Evolutionary conservation across 1,140 invertebrate genomes (phyloP), one percentile per base, ranked within the genome.

Genomic region (Rhagoletis zephyria): DNA sequence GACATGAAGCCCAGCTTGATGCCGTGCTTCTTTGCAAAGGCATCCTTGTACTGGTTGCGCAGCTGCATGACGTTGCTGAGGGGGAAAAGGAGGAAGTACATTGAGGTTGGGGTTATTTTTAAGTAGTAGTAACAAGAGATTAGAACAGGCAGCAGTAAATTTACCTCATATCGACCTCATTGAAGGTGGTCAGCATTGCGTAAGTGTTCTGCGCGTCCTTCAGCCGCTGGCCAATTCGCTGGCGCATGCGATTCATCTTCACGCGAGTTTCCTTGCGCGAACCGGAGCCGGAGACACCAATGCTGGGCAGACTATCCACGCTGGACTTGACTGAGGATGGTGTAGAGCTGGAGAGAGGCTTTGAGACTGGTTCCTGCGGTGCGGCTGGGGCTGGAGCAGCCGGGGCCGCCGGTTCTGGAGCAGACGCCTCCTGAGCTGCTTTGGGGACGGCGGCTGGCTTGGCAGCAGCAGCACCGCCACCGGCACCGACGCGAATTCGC

Each of bases 141-240:
- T n/a, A n/a, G n/a, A n/a, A n/a, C n/a, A n/a, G n/a, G n/a, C n/a
- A n/a, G n/a, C n/a, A n/a, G n/a, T n/a, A n/a, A n/a, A n/a, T n/a
- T n/a, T n/a, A n/a, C n/a, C 96, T 98, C 98, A 99, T 99, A 93
- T 99, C 98, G 89, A 99, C 96, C 94, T 99, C 99, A 93, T 99
- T 99, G 93, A 99, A 99, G 0, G 99, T 99, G 0, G 99, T 99
- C 65, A 99, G 94, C 98, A 99, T 99, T 4, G 99, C 99, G 94
- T 98, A 99, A 0, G 96, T 97, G 93, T 99, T 99, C 93, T 99
- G 99, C 12, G 99, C 98, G 90, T 99, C 98, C 94, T 99, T 99
- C 89, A 99, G 94, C 86, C 99, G 95, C 90, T 98, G 96, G 3
- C 98, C 98, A 91, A 99, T 99, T 89, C 98, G 96, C 90, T 95